A percentile compares a stretch with the other conserved stretches of the same genome.
These are phyloP conservation scores for Chesias legatella DNA, from an alignment of 2,888 invertebrate species.

Conservation along the genomic window DNA sequence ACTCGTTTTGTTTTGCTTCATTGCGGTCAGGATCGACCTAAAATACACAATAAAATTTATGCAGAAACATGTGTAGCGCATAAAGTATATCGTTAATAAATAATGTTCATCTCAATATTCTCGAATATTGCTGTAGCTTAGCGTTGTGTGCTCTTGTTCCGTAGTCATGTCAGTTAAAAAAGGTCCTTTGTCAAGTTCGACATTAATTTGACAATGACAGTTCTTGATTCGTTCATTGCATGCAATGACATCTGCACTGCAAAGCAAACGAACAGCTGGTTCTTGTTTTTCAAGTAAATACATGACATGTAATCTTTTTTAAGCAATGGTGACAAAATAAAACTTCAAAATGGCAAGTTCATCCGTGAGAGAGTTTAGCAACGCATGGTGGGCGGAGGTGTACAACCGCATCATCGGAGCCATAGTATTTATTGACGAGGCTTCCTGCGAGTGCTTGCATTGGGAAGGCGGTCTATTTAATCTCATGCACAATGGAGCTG, in stretches of 20 bases:
- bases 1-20: no score
- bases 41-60: no score
- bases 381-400: slow-evolving; percentile 82
- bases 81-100: no score
- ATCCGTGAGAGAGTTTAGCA: slow-evolving; percentile 66
- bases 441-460: slow-evolving; percentile 83
- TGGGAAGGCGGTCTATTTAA: slow-evolving; percentile 84
- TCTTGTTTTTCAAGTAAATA: not conserved
- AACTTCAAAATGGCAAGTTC: slow-evolving; percentile 36
- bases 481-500: slow-evolving; percentile 81
- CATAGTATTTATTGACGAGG: slow-evolving; percentile 83
- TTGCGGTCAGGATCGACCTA: no score
- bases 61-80: no score
- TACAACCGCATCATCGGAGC: slow-evolving; percentile 81
- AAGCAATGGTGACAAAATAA: slow-evolving; percentile 1
- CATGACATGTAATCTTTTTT: not conserved
- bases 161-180: no score
- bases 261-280: not conserved
- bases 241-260: no score
- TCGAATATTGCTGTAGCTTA: no score
- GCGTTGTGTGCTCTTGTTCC: no score
- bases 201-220: not conserved
- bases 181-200: no score
- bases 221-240: no score
- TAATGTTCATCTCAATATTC: no score